These are phyloP conservation scores for Mesorhabditis spiculigera DNA, from an alignment of 2,888 invertebrate genomes.

Conservation along the genomic window DNA sequence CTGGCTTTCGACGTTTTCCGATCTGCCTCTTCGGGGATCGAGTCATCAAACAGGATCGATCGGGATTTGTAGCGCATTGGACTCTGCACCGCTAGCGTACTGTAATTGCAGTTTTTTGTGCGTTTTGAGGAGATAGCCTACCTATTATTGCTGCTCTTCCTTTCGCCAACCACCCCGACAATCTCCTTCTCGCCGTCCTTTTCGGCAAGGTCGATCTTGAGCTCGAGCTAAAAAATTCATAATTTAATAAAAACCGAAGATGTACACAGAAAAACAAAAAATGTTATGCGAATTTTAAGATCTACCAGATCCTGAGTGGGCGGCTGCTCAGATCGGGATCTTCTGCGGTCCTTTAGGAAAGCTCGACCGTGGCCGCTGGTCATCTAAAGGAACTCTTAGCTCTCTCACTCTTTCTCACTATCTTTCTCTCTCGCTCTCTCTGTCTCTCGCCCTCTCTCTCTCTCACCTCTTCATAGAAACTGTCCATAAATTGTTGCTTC, in stretches of 20 bases:
- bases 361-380: neutral
- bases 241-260: no score
- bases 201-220: neutral
- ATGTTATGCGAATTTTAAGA: neutral
- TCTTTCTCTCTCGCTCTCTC: no score
- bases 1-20: neutral
- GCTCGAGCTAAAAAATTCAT: no score
- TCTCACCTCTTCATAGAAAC: conserved; percentile 4
- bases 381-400: no score
- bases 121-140: neutral
- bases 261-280: no score
- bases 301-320: neutral
- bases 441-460: neutral
- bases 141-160: neutral
- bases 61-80: neutral
- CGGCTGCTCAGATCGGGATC: neutral
- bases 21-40: neutral
- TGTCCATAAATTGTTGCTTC: neutral
- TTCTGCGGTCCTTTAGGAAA: neutral
- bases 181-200: neutral
- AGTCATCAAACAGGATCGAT: neutral
- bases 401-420: no score
- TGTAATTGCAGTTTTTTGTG: no score
- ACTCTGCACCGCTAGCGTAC: neutral
- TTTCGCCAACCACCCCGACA: neutral